These are phyloP conservation scores for Dolichoris vasculosae DNA, from an alignment of 1,140 invertebrate genomes.

Conservation along the genomic window DNA sequence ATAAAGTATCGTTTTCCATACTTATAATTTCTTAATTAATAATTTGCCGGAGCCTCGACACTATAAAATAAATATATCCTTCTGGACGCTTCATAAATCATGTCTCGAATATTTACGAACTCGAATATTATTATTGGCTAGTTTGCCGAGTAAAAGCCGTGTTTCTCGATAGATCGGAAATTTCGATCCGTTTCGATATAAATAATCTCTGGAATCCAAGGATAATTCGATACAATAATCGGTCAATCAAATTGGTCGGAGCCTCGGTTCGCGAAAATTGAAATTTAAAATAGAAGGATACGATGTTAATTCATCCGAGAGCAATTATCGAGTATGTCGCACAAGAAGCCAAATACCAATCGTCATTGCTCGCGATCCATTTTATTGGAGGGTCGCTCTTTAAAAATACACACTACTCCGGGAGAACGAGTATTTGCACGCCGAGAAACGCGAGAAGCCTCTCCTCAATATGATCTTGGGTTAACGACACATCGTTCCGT, in stretches of 20 bases:
- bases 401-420: background rate
- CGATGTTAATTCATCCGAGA: no score
- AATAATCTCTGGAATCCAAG: no score
- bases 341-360: background rate
- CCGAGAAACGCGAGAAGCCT: constrained; percentile 27
- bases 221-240: no score
- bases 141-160: no score
- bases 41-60: background rate
- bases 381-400: background rate
- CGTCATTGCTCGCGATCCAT: background rate
- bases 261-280: no score
- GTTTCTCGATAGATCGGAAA: background rate
- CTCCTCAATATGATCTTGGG: constrained; percentile 7
- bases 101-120: background rate
- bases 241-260: no score
- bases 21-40: background rate
- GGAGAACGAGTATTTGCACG: background rate
- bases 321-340: no score
- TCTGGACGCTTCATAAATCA: background rate
- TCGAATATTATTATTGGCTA: background rate
- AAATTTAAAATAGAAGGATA: background rate
- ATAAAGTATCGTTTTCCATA: background rate
- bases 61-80: background rate
- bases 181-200: no score
- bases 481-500: constrained; percentile 27